Evolutionary conservation across 2,797 vertebrate species (phyloP).

Genomic region (Oreochromis grahami): DNA sequence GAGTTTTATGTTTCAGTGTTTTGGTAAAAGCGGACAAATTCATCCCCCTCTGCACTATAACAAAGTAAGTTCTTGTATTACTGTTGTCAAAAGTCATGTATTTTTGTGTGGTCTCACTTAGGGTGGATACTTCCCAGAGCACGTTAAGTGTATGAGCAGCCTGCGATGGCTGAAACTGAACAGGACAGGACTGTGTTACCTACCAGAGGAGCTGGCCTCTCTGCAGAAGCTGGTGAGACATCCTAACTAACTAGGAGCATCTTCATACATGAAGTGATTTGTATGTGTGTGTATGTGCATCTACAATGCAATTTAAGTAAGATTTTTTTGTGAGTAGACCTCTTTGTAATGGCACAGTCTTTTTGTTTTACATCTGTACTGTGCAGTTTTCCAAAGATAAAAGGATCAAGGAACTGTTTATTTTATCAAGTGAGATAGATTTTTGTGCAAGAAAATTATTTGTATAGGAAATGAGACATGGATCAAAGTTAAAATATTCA

Average conservation of each 20-base stretch:
- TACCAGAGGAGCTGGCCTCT: conserved; percentile 93
- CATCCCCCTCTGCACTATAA: neutral
- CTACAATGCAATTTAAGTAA: neutral
- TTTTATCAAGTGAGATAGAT: neutral
- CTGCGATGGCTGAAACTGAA: conserved; percentile 98
- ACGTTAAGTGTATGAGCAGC: conserved; percentile 95
- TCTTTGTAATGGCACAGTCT: neutral
- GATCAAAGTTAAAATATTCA: neutral
- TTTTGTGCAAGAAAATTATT: neutral
- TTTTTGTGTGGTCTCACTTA: conserved; percentile 32
- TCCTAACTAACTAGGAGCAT: neutral
- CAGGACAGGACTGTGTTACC: conserved; percentile 92
- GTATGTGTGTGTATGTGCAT: neutral
- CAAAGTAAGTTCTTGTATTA: neutral
- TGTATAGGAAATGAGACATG: neutral
- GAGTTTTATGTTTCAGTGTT: neutral
- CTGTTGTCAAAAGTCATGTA: neutral
- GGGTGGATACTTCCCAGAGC: conserved; percentile 97
- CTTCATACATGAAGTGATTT: neutral
- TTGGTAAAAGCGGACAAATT: neutral
- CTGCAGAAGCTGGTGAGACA: conserved; percentile 94
- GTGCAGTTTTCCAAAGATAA: neutral
- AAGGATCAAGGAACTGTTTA: neutral
- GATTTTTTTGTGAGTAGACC: neutral
- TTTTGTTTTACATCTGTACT: neutral